A percentile compares a stretch with the other conserved stretches of the same genome.
phyloP scores from a whole-genome alignment of 2,113 vertebrate species.

The Prolemur simus region DNA sequence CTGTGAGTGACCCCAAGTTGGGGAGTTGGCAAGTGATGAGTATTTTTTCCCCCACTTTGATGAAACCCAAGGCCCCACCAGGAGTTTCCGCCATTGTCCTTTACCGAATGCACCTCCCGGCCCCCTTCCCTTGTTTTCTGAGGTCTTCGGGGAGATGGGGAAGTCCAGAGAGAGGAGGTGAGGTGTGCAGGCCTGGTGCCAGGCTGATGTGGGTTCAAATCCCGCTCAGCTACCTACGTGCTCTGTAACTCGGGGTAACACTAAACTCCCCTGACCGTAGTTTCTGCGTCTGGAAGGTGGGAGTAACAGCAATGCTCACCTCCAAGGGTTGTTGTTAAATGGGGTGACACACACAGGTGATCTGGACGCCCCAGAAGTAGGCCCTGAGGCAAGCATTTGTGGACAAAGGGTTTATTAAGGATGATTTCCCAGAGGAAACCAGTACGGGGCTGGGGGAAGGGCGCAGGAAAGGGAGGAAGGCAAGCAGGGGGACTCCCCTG shows the following conservation, averaged over 20 bases:
- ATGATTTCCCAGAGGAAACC: not conserved
- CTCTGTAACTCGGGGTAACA: not conserved
- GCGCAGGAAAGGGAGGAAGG: not conserved
- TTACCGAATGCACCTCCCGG: not conserved
- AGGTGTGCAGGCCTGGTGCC: fast-evolving
- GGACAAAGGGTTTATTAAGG: not conserved
- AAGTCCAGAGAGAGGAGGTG: not conserved
- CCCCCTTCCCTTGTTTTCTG: not conserved
- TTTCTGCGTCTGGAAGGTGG: not conserved
- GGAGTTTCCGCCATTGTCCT: not conserved
- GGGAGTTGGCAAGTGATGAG: not conserved
- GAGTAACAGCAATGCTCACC: no score
- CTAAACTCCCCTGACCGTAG: not conserved
- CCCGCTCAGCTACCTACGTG: not conserved
- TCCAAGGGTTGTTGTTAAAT: not conserved
- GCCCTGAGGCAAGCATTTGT: not conserved
- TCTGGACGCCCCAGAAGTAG: not conserved
- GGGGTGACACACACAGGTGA: fast-evolving
- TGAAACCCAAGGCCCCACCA: not conserved
- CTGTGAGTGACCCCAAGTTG: fast-evolving
- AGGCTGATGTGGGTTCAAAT: not conserved
- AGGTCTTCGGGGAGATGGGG: not conserved
- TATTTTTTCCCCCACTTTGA: not conserved
- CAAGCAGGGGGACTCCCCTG: no score
- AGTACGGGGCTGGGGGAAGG: no score